Percentiles rank a stretch among this genome's conserved stretches.
Evolutionary conservation across 2,113 vertebrate genomes (phyloP).

Genomic region (Cranoglanis bouderius): DNA sequence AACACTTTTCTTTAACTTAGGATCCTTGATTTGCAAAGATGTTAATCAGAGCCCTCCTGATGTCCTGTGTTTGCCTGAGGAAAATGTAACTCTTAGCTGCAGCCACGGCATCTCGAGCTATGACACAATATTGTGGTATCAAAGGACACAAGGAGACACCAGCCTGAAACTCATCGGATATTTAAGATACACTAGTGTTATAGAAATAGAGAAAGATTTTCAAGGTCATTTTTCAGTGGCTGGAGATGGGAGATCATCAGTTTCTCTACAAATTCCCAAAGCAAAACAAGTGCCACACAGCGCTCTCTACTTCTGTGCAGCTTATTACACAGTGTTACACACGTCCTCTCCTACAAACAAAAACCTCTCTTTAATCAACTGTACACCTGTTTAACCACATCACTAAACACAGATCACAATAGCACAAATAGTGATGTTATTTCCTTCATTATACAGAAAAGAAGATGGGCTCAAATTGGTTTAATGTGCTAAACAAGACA

Average conservation of each 20-base stretch:
- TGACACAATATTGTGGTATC: constrained; percentile 49
- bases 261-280: constrained; percentile 3
- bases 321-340: constrained; percentile 39
- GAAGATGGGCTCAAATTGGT: background rate
- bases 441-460: background rate
- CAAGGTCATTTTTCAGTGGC: constrained; percentile 15
- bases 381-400: constrained; percentile 25
- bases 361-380: background rate
- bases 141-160: constrained; percentile 17
- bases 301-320: constrained; percentile 44
- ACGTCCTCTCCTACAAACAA: background rate
- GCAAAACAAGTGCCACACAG: constrained; percentile 30
- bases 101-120: constrained; percentile 37
- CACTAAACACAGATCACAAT: background rate
- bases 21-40: background rate
- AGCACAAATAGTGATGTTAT: background rate
- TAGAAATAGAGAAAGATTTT: background rate
- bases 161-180: constrained; percentile 50
- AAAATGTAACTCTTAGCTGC: constrained; percentile 42
- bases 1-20: constrained; percentile 5
- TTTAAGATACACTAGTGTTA: background rate
- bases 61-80: constrained; percentile 22
- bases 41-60: constrained; percentile 39
- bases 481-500: background rate
- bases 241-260: constrained; percentile 16